Evolutionary conservation across 1,140 invertebrate genomes (phyloP), one percentile per base, ranked within the genome.

Genomic region (Lordiphosa mommai): DNA sequence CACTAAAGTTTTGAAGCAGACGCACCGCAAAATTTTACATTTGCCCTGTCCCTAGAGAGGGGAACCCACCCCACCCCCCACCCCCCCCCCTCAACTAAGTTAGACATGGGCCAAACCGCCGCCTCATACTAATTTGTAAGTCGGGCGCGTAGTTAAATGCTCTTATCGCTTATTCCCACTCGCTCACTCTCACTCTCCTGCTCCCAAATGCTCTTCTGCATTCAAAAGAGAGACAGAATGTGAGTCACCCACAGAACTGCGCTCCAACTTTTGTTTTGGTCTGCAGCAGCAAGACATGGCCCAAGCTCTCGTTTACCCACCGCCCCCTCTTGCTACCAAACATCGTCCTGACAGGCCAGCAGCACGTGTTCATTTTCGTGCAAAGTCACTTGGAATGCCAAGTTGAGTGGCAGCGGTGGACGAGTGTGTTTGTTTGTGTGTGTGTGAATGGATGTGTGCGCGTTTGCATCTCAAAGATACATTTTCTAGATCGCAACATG

Each of bases 341-440:
- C 34, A 41, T 37, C 50, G 56, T 68, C 68, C 61, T 64, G 50
- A 33, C 13, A 30, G 65, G 23, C 53, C 27, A 58, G 67, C 79
- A 82, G 77, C 77, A 82, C 77, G 77, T 82, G 77, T 82, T 82
- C 72, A 69, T 72, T 82, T 82, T 77, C 63, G 68, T 69, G 61
- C 70, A 72, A 72, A 82, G 60, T 71, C 67, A 64, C 33, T 63
- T 73, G 65, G 65, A 69, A 70, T 69, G 65, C 64, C 65, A 69
- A 60, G 65, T 53, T 67, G 52, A 46, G 40, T 43, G 40, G 40
- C 40, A 43, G 40, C 40, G 40, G 20, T 40, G 9, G 41, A 9
- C 37, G 20, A 66, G 61, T 66, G 33, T 27, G 29, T 27, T 36
- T 36, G 12, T 59, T 40, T 33, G 33, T 58, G 60, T 58, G 52